Base-by-base conservation (phyloP, 2,113 vertebrate species). In the Engystomops pustulosus region DNA sequence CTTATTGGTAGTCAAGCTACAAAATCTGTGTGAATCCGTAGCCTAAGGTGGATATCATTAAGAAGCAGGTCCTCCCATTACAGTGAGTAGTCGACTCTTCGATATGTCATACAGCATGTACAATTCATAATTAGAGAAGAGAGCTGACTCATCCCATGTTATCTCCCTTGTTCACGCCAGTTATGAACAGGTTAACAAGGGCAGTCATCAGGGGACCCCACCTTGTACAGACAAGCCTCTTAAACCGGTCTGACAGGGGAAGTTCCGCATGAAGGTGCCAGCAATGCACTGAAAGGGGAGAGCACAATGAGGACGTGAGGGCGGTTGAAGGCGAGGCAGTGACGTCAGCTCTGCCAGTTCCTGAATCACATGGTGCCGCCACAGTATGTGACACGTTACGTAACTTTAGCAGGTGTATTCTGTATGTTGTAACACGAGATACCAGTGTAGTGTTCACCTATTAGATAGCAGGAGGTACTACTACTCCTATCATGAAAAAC, bases 171-270 rank as follows among this genome's bases (percentile, higher is more conserved):
- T 51, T 14, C 44, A 20, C 45, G 30, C 15, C 45, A 45, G 25
- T 45, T 34, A 55, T 23, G 70, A 84, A 85, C 14, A 58, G 62
- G 55, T 79, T 69, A 85, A 84, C 15, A 69, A 74, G 75, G 55
- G 72, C 69, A 60, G 32, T 25, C 72, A 70, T 78, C 45, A 70
- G 60, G 36, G 44, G 60, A 70, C 83, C 62, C 83, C 83, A 78
- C 83, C 83, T 85, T 70, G 65, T 77, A 78, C 32, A 70, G 83
- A 55, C 75, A 79, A 23, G 83, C 72, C 83, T 79, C 65, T 3
- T 41, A 85, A 85, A 85, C 83, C 72, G 83, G 83, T 85, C 83
- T 70, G 75, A 70, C 83, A 58, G 62, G 83, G 82, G 67, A 58
- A 76, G 81, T 77, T 77, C 62, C 47, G 34, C 67, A 76, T 70